Evolutionary conservation across 2,888 invertebrate genomes (phyloP).

Genomic region (Himalopsyche tibetana): DNA sequence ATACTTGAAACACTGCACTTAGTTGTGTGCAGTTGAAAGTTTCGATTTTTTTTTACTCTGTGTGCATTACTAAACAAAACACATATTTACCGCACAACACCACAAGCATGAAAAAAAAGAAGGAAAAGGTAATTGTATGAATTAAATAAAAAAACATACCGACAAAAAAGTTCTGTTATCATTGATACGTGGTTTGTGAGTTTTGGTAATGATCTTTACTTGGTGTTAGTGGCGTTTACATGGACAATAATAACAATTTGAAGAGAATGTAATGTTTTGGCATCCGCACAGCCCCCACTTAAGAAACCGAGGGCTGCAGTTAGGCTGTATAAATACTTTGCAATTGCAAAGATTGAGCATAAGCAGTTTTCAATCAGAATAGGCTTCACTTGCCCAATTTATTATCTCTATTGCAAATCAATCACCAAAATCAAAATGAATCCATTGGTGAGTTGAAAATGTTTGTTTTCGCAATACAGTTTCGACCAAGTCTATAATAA

Average conservation of each 20-base stretch:
- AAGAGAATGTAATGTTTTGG: neutral
- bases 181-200: no score
- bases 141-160: no score
- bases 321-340: conserved; percentile 66
- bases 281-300: neutral
- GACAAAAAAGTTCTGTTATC: no score
- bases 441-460: conserved; percentile 49
- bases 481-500: neutral
- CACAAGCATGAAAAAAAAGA: no score
- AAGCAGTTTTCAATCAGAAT: conserved; percentile 59
- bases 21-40: no score
- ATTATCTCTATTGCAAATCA: no score
- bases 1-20: no score
- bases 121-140: no score
- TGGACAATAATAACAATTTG: neutral
- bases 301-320: neutral
- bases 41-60: no score
- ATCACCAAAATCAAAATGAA: conserved; percentile 52
- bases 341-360: neutral
- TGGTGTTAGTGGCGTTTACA: neutral
- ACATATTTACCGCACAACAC: no score
- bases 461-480: neutral
- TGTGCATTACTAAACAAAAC: no score
- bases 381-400: conserved; percentile 43
- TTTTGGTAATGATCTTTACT: no score